Percentiles rank a stretch among this genome's conserved stretches.
phyloP scores from a whole-genome alignment of 2,113 vertebrate genomes.

The Salminus brasiliensis region DNA sequence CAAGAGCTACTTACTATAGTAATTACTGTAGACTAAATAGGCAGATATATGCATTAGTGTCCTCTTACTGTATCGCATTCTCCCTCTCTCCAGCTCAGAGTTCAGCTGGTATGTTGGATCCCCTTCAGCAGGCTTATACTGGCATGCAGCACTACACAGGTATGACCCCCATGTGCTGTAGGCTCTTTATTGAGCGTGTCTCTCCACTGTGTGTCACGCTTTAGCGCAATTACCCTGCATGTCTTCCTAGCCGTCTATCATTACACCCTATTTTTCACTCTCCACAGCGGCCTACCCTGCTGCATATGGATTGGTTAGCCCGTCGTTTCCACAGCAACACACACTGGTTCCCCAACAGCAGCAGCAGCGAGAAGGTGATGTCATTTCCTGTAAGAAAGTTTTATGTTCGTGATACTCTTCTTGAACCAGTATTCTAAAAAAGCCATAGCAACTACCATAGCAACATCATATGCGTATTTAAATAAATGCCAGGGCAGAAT shows the following conservation, averaged over 20 bases:
- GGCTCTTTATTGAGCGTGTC: background rate
- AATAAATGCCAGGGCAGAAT: no score
- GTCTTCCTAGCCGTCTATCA: conserved; percentile 50
- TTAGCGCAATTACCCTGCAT: conserved; percentile 52
- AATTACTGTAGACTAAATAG: no score
- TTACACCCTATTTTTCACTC: background rate
- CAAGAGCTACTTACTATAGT: no score
- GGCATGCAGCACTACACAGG: conserved; percentile 86
- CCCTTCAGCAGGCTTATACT: conserved; percentile 88
- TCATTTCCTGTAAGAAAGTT: conserved; percentile 58
- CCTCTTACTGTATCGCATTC: background rate
- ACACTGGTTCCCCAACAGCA: conserved; percentile 86
- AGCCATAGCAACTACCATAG: no score
- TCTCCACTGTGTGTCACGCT: background rate
- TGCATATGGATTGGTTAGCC: conserved; percentile 88
- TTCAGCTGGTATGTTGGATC: conserved; percentile 80
- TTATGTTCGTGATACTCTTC: conserved; percentile 19
- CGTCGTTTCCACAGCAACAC: conserved; percentile 86
- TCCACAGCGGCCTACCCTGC: conserved; percentile 86
- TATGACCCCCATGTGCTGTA: background rate
- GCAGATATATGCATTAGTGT: no score
- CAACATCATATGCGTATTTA: no score
- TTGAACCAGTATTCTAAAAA: background rate
- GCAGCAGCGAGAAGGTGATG: conserved; percentile 86
- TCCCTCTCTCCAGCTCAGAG: conserved; percentile 80